Base-by-base conservation (phyloP, 2,113 vertebrate species). In the Nesogale talazaci region DNA sequence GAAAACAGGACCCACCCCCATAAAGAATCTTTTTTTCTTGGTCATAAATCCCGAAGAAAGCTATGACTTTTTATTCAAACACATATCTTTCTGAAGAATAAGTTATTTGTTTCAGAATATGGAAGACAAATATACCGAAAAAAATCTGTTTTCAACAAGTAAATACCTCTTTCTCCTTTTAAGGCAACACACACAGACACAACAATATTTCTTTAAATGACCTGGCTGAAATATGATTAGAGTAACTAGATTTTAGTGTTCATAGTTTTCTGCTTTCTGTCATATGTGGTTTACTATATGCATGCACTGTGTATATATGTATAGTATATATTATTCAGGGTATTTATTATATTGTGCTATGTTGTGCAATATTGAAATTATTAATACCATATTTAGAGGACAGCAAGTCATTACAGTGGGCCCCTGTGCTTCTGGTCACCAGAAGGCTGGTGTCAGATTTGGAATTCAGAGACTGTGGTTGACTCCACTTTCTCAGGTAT, bases 41-140 rank as follows among this genome's bases (percentile, higher is more conserved):
- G 95, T 92, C 80, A 76, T 93, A 86, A 22, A 96, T 95, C 94
- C 89, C 95, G 83, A 97, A 97, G 97, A 96, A 98, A 98, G 96
- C 97, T 97, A 97, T 92, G 91, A 92, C 91, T 97, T 98, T 96
- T 97, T 97, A 94, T 69, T 40, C 34, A 75, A 83, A 94, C 85
- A 31, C 46, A 77, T 59, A 84, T 88, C 20, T 78, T 88, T 34
- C 79, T 83, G 89, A 72, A 88, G 16, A 20, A 69, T 42, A 61
- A 61, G 84, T 93, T 89, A 36, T 1, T 52, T 95, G 95, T 72
- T 23, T 83, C 31, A 82, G 61, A 86, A 57, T n/a, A 38, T 27
- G 63, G 12, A 59, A 75, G 23, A 0, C 6, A 93, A 89, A 56
- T 36, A 89, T 56, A 57, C 20, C 88, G n/a, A 52, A 56, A n/a